phyloP scores from a whole-genome alignment of 2,113 vertebrate species.

The Oncorhynchus keta region DNA sequence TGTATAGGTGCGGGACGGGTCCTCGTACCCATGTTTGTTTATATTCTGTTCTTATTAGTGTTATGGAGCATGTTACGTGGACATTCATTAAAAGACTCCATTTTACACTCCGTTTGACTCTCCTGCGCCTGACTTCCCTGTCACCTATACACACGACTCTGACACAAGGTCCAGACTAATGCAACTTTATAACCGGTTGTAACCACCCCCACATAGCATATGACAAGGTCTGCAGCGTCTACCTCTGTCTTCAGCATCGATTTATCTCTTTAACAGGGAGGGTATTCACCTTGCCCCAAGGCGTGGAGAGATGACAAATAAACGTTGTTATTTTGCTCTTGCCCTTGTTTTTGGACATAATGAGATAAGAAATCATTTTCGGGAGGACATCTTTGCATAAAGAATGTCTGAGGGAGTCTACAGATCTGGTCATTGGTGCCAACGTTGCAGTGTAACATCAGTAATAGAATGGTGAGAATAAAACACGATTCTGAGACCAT shows the following conservation, averaged over 20 bases:
- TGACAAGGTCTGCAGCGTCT: background rate
- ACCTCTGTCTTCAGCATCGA: background rate
- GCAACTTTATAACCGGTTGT: background rate
- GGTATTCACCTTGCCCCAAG: conserved; percentile 2
- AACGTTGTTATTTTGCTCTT: conserved; percentile 42
- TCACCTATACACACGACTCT: too few species aligned
- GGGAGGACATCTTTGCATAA: conserved; percentile 49
- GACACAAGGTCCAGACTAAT: background rate
- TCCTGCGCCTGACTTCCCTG: too few species aligned
- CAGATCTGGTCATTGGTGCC: conserved; percentile 27
- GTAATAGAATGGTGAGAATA: conserved; percentile 20
- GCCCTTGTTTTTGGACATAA: conserved; percentile 30
- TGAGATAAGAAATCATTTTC: conserved; percentile 59
- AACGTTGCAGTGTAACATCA: conserved; percentile 46
- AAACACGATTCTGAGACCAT: conserved; percentile 16
- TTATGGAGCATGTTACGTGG: too few species aligned
- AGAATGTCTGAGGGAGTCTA: conserved; percentile 58
- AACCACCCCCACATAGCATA: background rate
- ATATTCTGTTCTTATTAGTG: too few species aligned
- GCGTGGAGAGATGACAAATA: conserved; percentile 39
- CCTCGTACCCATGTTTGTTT: too few species aligned
- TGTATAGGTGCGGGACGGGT: too few species aligned
- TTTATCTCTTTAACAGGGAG: background rate
- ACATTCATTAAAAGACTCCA: too few species aligned
- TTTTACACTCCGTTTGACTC: too few species aligned